Evolutionary conservation across 1,140 invertebrate genomes (phyloP).

Genomic region (Drosophila busckii): DNA sequence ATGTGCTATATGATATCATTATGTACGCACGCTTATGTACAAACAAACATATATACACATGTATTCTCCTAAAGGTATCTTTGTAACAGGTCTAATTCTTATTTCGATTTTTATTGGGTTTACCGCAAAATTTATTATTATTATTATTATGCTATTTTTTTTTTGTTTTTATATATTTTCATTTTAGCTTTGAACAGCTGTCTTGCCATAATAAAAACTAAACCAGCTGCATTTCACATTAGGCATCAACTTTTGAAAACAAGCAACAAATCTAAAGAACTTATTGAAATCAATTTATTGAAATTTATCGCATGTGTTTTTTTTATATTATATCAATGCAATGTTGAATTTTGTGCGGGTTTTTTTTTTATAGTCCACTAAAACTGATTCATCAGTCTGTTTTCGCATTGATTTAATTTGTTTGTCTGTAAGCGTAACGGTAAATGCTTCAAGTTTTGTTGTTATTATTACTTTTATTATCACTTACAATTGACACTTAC

Average conservation of each 20-base stretch:
- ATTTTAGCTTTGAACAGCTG: constrained; percentile 40
- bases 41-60: background rate
- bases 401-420: constrained; percentile 5
- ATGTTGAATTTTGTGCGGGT: background rate
- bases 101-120: constrained; percentile 3
- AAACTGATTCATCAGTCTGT: no score
- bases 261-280: background rate
- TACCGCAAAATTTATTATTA: constrained; percentile 9
- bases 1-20: constrained; percentile 23
- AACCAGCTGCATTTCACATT: constrained; percentile 27
- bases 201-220: constrained; percentile 31
- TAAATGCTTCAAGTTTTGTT: background rate
- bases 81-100: constrained; percentile 11
- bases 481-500: constrained; percentile 15
- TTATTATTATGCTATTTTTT: constrained; percentile 16
- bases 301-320: no score
- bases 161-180: constrained; percentile 6
- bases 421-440: constrained; percentile 25
- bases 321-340: no score
- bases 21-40: background rate
- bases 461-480: constrained; percentile 20
- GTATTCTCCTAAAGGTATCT: background rate
- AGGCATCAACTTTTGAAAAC: background rate
- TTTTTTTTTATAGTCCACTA: constrained; percentile 2
- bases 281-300: no score